Base-by-base conservation (phyloP, 2,113 vertebrate genomes). In the Lipotes vexillifer region DNA sequence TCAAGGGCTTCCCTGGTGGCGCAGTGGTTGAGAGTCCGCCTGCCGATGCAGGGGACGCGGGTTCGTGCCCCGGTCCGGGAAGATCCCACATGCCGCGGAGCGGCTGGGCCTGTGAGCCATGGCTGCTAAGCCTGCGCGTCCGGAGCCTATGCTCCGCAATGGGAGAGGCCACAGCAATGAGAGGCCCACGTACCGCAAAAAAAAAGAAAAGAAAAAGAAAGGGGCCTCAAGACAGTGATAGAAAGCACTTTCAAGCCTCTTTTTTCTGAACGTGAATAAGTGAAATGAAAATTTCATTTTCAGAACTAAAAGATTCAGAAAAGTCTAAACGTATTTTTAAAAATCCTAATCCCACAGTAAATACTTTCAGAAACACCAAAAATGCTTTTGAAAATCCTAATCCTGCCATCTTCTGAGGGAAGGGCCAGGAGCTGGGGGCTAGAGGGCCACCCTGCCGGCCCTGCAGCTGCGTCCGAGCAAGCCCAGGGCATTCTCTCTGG, bases 371-470 rank as follows among this genome's bases (percentile, higher is more conserved):
- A 69, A 88, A 65, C 31, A 41, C 12, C 61, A 55, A 49, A 86
- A 44, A n/a, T 31, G 20, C 72, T 33, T 38, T 9, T 49, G 57
- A 31, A 65, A 59, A 33, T 1, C 36, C 31, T 41, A 6, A 4
- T 1, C 23, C 36, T 46, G 31, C 3, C 41, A 38, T 10, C n/a
- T 36, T 12, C 66, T 13, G 18, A 14, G 0, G 9, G 57, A 13
- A 12, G 38, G 80, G 44, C 23, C 55, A 23, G 55, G 15, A 65
- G 23, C 31, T 18, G 13, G 41, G 41, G 9, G 15, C 17, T 1
- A 3, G 25, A 21, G 4, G 23, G 12, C 27, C 29, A 14, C 15
- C 29, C 68, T 52, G 21, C 9, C 6, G 69, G 55, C 69, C 21
- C 90, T 6, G 11, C 10, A 15, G 6, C 72, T 1, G 31, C n/a